Base-by-base conservation (phyloP, 2,113 vertebrate species). In the Corydoras sp. region DNA sequence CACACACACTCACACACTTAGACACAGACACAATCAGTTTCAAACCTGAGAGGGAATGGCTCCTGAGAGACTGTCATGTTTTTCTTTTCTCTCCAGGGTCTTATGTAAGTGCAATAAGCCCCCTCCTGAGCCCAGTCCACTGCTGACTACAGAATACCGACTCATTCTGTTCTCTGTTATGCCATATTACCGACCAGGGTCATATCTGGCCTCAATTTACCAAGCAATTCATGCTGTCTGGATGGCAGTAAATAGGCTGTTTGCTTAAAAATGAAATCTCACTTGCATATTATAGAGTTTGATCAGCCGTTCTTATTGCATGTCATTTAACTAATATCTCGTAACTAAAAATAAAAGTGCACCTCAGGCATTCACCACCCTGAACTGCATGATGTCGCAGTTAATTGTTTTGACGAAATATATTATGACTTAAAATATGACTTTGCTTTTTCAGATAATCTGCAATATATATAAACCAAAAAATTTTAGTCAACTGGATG, bases 1-100 rank as follows among this genome's bases (percentile, higher is more conserved):
- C 32, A 49, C 14, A 72, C 76, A 66, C 75, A 67, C 31, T 79
- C 56, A 69, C 51, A 72, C 82, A 58, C 35, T 43, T 43, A 43
- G 35, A 43, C 35, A 43, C 35, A 43, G 35, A 43, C 35, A 43
- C 35, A 43, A 43, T 43, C 35, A 43, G 35, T 43, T 43, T 43
- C 35, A 43, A 43, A 85, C 73, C 68, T 63, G 13, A 68, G 58
- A 62, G 15, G 35, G 15, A 73, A 54, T 31, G 11, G 30, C 58
- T 68, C 65, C 59, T 11, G 30, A 48, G 69, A 66, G 75, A 63
- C 59, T 68, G 29, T 4, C 65, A 15, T 63, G 59, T 72, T 65
- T 51, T 65, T 18, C 55, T 43, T 32, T 5, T 29, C 18, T 54
- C 70, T 31, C 61, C 14, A 29, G 32, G 43, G 13, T n/a, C 30